Evolutionary conservation across 1,140 invertebrate genomes (phyloP).

Genomic region (Steinernema feltiae): DNA sequence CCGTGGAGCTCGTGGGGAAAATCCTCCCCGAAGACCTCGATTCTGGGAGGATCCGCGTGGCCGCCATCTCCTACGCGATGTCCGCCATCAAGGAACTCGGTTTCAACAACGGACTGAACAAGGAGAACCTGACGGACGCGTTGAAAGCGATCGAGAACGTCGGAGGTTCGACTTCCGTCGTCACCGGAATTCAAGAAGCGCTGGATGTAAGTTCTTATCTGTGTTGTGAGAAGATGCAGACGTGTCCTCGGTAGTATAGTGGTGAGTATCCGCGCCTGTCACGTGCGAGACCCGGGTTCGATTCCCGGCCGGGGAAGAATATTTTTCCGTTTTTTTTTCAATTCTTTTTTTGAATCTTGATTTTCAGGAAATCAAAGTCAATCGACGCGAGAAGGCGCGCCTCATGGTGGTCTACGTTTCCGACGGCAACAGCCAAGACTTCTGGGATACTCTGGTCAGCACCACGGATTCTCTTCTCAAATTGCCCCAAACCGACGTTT

Average conservation of each 20-base stretch:
- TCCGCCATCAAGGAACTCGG: background rate
- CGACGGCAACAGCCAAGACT: conserved; percentile 31
- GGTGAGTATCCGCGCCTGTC: too few relatives aligned
- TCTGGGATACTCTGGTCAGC: conserved; percentile 21
- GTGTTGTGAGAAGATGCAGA: background rate
- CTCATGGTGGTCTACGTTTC: conserved; percentile 32
- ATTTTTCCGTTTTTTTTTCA: too few relatives aligned
- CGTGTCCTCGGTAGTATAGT: too few relatives aligned
- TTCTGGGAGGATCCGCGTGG: conserved; percentile 22
- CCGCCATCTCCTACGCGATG: conserved; percentile 20
- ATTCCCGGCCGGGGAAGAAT: too few relatives aligned
- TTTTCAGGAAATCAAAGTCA: conserved; percentile 20
- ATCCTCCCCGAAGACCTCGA: conserved; percentile 6
- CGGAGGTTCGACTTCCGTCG: conserved; percentile 29
- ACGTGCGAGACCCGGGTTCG: too few relatives aligned
- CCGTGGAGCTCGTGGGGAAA: conserved; percentile 27
- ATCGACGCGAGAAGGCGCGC: conserved; percentile 12
- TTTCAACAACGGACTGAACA: background rate
- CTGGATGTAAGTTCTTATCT: conserved; percentile 18
- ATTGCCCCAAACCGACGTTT: conserved; percentile 18
- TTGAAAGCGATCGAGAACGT: conserved; percentile 25
- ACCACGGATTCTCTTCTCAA: conserved; percentile 1
- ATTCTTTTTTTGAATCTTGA: background rate
- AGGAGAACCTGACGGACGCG: conserved; percentile 17
- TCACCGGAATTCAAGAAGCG: conserved; percentile 27